Evolutionary conservation across 2,113 vertebrate genomes (phyloP).

Genomic region (Grammomys dolichurus): DNA sequence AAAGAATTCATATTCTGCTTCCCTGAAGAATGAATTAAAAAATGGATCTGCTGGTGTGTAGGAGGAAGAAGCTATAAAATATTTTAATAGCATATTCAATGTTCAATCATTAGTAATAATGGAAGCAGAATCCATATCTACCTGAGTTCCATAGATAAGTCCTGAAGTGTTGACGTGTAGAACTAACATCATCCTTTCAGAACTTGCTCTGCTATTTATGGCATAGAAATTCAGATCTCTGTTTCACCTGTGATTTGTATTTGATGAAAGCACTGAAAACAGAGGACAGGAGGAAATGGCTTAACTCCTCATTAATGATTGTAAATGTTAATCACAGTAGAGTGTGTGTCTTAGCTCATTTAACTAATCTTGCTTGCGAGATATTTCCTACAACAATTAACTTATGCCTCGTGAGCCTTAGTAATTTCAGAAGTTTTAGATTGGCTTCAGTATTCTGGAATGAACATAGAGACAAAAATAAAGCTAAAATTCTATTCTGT

Average conservation of each 20-base stretch:
- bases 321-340: constrained; percentile 8
- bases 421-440: neutral
- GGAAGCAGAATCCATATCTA: constrained; percentile 59
- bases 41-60: constrained; percentile 74
- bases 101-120: constrained; percentile 73
- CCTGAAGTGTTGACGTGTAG: neutral
- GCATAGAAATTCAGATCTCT: neutral
- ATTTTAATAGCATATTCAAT: constrained; percentile 74
- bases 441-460: neutral
- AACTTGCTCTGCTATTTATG: constrained; percentile 26
- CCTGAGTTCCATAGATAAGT: constrained; percentile 19
- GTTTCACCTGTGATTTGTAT: constrained; percentile 39
- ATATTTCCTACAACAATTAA: neutral
- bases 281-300: neutral
- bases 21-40: constrained; percentile 56
- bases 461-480: neutral
- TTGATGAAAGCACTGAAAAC: neutral
- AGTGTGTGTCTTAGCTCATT: constrained; percentile 41
- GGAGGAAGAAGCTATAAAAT: constrained; percentile 74
- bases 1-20: constrained; percentile 68
- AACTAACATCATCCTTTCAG: constrained; percentile 26
- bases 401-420: neutral
- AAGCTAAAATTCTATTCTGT: constrained; percentile 22
- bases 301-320: neutral
- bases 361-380: constrained; percentile 14